Base-by-base conservation (phyloP, 2,888 invertebrate genomes). In the Diarsia rubi region DNA sequence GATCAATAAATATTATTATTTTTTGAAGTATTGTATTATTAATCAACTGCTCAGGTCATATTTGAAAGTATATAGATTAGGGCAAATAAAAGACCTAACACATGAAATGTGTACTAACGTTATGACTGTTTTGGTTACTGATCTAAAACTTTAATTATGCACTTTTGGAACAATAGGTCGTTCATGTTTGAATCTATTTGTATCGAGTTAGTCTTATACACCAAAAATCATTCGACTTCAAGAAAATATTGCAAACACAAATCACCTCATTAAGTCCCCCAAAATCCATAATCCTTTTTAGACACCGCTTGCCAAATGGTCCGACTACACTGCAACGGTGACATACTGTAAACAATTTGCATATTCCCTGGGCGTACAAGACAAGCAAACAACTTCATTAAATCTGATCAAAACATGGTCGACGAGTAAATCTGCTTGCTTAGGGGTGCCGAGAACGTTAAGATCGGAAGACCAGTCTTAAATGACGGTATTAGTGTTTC, bases 301-400 rank as follows among this genome's bases (percentile, higher is more conserved):
- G 27, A 2, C 47, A 42, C 59, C 59, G 37, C 42, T 81, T 77
- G 45, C 66, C 70, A 76, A 84, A 78, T 80, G 73, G 74, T 84
- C 62, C 62, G 31, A 68, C 60, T 60, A 73, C 69, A 75, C 69
- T 82, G 82, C 69, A 73, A 73, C 66, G 37, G 49, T 84, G 74
- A 76, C 82, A 78, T 70, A 73, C 67, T 75, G 73, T 70, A 75
- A 79, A 81, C 73, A 76, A 86, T 86, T 86, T 86, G 87, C 85
- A 86, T 86, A 86, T 78, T 69, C 72, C 59, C 68, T 47, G 24
- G 69, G 66, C 42, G 69, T 69, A 65, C 75, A 84, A 73, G 73
- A 77, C 73, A 82, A 82, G 81, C 78, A 74, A 80, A 78, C 80
- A 78, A 80, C 85, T 82, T 85, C 82, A 81, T 86, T 86, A 81